Evolutionary conservation across 53 echinoderm and acorn worm species (phyloP).

Genomic region (Holothuria leucospilota): DNA sequence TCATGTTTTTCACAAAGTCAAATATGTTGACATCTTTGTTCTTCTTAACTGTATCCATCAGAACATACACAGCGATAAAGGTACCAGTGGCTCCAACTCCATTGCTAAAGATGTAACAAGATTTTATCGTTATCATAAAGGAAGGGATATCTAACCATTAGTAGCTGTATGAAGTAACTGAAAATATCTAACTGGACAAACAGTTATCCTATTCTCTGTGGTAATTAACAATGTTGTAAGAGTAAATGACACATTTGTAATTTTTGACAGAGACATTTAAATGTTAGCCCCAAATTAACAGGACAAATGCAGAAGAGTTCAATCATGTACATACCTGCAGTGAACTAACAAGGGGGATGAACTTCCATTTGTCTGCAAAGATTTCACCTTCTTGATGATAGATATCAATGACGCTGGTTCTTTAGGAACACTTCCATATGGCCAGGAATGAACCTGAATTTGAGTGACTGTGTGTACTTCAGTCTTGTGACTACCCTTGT

Average conservation of each 20-base stretch:
- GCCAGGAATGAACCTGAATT: conserved; percentile 5
- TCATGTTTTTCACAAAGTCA: not conserved
- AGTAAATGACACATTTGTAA: too few relatives aligned
- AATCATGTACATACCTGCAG: not conserved
- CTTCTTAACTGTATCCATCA: conserved; percentile 14
- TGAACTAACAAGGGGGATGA: not conserved
- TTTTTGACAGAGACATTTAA: too few relatives aligned
- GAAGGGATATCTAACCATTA: too few relatives aligned
- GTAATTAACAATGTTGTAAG: too few relatives aligned
- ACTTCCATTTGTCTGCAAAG: not conserved
- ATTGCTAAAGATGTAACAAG: not conserved
- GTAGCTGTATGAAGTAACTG: too few relatives aligned
- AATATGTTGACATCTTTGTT: conserved; percentile 5
- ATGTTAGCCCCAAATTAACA: too few relatives aligned
- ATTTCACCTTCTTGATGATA: conserved; percentile 13
- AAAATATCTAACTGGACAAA: too few relatives aligned
- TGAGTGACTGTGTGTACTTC: not conserved
- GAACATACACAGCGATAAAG: not conserved
- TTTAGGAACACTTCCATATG: conserved; percentile 16
- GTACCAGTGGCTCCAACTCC: conserved; percentile 24
- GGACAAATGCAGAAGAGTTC: too few relatives aligned
- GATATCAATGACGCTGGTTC: conserved; percentile 3
- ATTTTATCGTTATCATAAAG: too few relatives aligned
- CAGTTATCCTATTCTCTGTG: too few relatives aligned
- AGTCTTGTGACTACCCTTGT: too few relatives aligned